These are phyloP conservation scores for Enteromius afrohamiltoni DNA, from an alignment of 2,797 vertebrate species.

Conservation along the genomic window DNA sequence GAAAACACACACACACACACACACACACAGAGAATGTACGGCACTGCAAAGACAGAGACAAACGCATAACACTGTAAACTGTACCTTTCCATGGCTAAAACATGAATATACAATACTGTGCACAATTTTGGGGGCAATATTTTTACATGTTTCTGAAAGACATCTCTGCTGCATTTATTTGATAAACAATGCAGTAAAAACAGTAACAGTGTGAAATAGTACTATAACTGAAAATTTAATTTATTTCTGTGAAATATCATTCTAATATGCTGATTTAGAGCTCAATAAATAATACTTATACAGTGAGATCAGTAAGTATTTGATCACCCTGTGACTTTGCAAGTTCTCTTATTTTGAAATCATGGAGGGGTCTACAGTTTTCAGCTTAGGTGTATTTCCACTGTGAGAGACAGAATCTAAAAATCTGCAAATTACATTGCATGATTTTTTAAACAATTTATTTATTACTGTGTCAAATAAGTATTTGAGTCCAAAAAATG, in stretches of 20 bases:
- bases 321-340: too few species aligned
- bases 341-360: too few species aligned
- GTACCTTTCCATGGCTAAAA: neutral
- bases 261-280: too few species aligned
- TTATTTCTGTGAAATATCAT: neutral
- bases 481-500: too few species aligned
- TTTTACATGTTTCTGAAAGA: neutral
- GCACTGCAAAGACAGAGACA: slow-evolving; percentile 19
- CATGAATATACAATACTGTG: neutral
- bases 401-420: too few species aligned
- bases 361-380: too few species aligned
- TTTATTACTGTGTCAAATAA: too few species aligned
- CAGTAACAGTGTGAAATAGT: neutral
- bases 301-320: too few species aligned
- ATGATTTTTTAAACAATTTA: too few species aligned
- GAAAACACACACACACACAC: neutral
- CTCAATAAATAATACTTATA: too few species aligned
- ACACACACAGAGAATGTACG: slow-evolving; percentile 1
- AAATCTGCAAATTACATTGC: too few species aligned
- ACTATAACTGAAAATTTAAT: neutral
- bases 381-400: too few species aligned
- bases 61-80: neutral
- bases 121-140: neutral
- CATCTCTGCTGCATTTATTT: neutral
- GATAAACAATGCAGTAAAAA: neutral